Base-by-base conservation (phyloP, 2,797 vertebrate genomes). In the Orientallactaga sibirica region DNA sequence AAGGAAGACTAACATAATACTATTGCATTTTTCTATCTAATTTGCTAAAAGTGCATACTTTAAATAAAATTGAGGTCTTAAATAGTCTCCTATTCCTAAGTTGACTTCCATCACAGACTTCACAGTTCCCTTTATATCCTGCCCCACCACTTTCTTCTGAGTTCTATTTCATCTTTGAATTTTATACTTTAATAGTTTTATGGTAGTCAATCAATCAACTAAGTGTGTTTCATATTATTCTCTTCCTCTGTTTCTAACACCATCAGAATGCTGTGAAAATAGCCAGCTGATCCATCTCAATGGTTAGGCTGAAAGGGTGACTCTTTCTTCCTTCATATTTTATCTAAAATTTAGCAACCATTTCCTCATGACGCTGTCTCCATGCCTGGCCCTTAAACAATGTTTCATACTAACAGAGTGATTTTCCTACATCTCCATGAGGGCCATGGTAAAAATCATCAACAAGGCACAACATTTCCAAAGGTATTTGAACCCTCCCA, bases 31-130 rank as follows among this genome's bases (percentile, higher is more conserved):
- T 48, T 48, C 48, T 8, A 8, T 48, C 3, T 37, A 73, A 79
- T 20, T 62, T 80, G 11, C 37, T 37, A 67, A 73, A 41, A 62
- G 1, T 19, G 2, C 19, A 73, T 1, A 48, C 52, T 71, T 61
- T 37, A 92, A 77, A 10, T 82, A 27, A 75, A 78, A 87, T 5
- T 81, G n/a, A 10, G 33, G 3, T 55, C n/a, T 43, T 66, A 25
- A 67, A 2, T 43, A 77, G 7, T 3, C 11, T 5, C 16, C 20
- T 0, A 5, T 2, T 64, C 3, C 3, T 5, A 3, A 3, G 0
- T 61, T n/a, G 3, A 7, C 76, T 86, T 79, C 6, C 0, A 3
- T 20, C 4, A 64, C 1, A 55, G 7, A 15, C 4, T n/a, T 48
- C 22, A 80, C 19, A 74, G 64, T 48, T 61, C 4, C 9, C 16